Base-by-base conservation (phyloP, 37 sponge, comb jelly and placozoan genomes). In the Oopsacas minuta region DNA sequence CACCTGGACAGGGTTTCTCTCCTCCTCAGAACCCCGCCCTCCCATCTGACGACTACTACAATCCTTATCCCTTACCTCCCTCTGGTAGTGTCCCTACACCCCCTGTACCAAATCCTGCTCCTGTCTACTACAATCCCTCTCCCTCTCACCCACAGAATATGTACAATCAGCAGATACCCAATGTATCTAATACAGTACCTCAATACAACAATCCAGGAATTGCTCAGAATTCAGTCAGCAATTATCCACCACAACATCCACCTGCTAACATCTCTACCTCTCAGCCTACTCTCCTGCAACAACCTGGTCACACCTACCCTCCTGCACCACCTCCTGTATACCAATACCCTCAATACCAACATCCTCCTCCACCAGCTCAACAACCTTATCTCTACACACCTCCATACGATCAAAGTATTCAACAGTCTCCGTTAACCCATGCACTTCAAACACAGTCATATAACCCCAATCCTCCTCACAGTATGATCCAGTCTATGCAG, bases 341-440 rank as follows among this genome's bases (percentile, higher is more conserved):
- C 30, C 75, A 61, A 34, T 61, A 61, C 75, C 75, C 75, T 10
- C 75, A 61, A 34, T 61, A 61, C 75, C 75, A 61, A n/a, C 28
- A 10, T 5, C 17, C 75, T 5, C 75, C 75, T 34, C n/a, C n/a
- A n/a, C n/a, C n/a, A n/a, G 75, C 75, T 20, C 75, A 10, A 5
- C 75, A 61, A 34, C 22, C 5, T 34, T 25, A 7, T 34, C 28
- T 32, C 30, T 61, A 25, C 75, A 3, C 20, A 7, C 75, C 75
- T 34, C 17, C 20, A 8, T 42, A 42, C 49, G 12, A 8, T 17
- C 49, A 42, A 8, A 42, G 12, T 15, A 42, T 17, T 42, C 49
- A 8, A 42, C 49, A 42, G 49, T 42, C 49, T 42, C 49, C 49
- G 12, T 15, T 15, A 42, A 42, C 49, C 49, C 49, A 42, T 8